Conservation (phyloP, 2,113 vertebrate species). For the Erythrolamprus reginae region DNA sequence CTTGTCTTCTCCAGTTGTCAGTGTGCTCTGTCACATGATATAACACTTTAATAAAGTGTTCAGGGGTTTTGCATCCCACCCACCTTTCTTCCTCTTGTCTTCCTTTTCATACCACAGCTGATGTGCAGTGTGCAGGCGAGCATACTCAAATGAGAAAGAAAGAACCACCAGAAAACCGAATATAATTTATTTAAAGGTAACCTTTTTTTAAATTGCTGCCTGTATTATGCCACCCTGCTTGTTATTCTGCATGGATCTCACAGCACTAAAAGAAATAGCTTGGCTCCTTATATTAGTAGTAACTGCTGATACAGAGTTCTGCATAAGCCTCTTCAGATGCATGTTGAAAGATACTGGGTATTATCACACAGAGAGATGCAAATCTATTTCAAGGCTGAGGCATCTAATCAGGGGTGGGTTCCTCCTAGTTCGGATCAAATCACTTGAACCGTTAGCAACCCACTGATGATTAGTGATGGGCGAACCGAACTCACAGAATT, state of each 20-base stretch:
- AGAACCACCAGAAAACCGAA: constrained; percentile 6
- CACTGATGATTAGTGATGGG: too few relatives aligned
- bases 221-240: not conserved
- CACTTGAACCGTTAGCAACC: too few relatives aligned
- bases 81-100: not conserved
- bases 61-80: not conserved
- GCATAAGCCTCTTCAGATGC: not conserved
- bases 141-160: not conserved
- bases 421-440: too few relatives aligned
- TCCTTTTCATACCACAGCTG: constrained; percentile 25
- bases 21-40: constrained; percentile 32
- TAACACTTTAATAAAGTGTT: constrained; percentile 49
- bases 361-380: not conserved
- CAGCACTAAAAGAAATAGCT: not conserved
- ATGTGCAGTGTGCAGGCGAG: constrained; percentile 8
- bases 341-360: not conserved
- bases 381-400: not conserved
- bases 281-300: not conserved
- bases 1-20: constrained; percentile 29
- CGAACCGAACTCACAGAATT: too few relatives aligned
- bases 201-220: not conserved
- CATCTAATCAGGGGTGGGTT: too few relatives aligned
- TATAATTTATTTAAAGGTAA: constrained; percentile 34
- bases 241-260: not conserved
- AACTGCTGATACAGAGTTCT: not conserved